These are phyloP conservation scores for Hirtodrosophila confusa DNA, from an alignment of 2,888 invertebrate genomes.

Conservation along the genomic window DNA sequence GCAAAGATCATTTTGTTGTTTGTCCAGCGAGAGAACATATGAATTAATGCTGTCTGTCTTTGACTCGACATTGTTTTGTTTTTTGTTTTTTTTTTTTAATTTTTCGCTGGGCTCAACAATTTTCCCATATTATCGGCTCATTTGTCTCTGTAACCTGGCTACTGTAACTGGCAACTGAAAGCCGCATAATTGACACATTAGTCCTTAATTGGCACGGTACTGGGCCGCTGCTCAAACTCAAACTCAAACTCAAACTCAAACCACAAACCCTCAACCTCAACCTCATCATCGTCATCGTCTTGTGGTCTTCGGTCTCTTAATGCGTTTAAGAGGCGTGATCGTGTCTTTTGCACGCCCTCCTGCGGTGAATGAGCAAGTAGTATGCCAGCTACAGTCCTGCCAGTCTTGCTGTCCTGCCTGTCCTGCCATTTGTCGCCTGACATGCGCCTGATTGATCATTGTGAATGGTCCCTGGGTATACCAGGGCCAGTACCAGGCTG, in stretches of 20 bases:
- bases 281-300: conserved; percentile 24
- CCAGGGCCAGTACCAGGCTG: background rate
- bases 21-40: conserved; percentile 34
- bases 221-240: conserved; percentile 3
- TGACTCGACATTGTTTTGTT: background rate
- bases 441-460: conserved; percentile 74
- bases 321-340: conserved; percentile 79
- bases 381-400: background rate
- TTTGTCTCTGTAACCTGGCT: conserved; percentile 53
- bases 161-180: conserved; percentile 44
- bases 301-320: conserved; percentile 46
- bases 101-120: conserved; percentile 9
- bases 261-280: conserved; percentile 37
- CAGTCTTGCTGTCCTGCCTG: conserved; percentile 19
- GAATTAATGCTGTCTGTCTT: conserved; percentile 46
- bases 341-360: conserved; percentile 79
- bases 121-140: conserved; percentile 67
- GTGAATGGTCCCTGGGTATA: conserved; percentile 50
- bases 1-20: conserved; percentile 49
- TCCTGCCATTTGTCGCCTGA: conserved; percentile 45
- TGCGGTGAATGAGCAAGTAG: conserved; percentile 46
- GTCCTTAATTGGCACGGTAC: conserved; percentile 61
- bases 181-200: conserved; percentile 79
- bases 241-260: conserved; percentile 1
- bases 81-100: too few species aligned